A percentile compares a stretch with the other conserved stretches of the same genome.
Evolutionary conservation across 2,797 vertebrate genomes (phyloP).

Genomic region (Ceyx erithaca): DNA sequence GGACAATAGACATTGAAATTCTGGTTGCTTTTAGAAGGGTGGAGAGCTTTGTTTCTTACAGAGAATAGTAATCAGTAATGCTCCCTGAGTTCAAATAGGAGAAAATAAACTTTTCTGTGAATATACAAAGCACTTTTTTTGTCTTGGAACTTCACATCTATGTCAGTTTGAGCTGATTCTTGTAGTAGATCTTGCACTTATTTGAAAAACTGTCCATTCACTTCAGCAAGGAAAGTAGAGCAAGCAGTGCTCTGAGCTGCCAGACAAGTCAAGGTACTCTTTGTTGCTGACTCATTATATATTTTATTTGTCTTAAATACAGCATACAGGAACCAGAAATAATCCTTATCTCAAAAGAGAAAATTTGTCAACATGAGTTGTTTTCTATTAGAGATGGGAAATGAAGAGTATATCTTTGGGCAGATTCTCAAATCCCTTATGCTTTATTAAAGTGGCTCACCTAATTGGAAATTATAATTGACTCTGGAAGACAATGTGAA

Average conservation of each 20-base stretch:
- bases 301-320: not conserved
- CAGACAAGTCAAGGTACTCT: not conserved
- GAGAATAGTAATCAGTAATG: not conserved
- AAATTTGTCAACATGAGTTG: not conserved
- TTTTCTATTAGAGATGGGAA: not conserved
- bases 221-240: not conserved
- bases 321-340: not conserved
- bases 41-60: not conserved
- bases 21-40: not conserved
- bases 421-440: not conserved
- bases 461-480: not conserved
- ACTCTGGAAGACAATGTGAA: not conserved
- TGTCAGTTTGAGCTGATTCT: not conserved
- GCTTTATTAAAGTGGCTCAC: not conserved
- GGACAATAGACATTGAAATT: not conserved
- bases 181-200: not conserved
- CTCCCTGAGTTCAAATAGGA: not conserved
- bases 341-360: not conserved
- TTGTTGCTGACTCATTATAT: not conserved
- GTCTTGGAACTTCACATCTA: not conserved
- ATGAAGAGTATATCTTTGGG: not conserved
- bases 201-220: not conserved
- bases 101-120: not conserved
- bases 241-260: not conserved
- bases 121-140: not conserved